Base-by-base conservation (phyloP, 2,888 invertebrate genomes). In the Drosophila melanosoma region DNA sequence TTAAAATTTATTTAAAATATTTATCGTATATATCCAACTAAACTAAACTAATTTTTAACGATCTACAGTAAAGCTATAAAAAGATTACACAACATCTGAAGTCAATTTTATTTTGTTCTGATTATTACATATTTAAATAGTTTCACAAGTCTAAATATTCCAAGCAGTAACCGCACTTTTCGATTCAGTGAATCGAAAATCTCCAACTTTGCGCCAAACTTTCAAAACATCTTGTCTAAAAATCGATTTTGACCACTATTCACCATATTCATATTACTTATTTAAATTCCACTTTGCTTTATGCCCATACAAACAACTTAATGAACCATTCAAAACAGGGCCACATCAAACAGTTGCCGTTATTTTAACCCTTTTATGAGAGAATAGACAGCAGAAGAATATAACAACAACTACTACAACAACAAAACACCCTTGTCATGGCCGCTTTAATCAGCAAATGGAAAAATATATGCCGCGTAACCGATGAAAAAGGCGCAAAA, bases 391-490 rank as follows among this genome's bases (percentile, higher is more conserved):
- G 52, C 36, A 38, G 38, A 42, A 56, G 40, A 36, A 26, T 35
- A 68, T 38, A 65, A 45, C 32, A 59, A 56, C 26, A 56, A 56
- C 40, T 59, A 53, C 33, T 33, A 17, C 32, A 15, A 35, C 32
- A 3, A 6, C 32, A 17, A 76, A 71, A 61, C 85, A 76, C 65
- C 85, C 87, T 74, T 81, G 81, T 81, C 79, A 74, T 67, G 76
- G 66, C 40, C 69, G 73, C 74, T 87, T 83, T 86, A 87, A 86
- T 86, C 85, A 86, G 83, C 85, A 86, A 86, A 86, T 86, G 85
- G 85, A 79, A 82, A 83, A 79, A 69, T 79, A 66, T 74, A 70
- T 70, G 73, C 76, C 64, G 63, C 57, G 74, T 69, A 79, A 76
- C 71, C 62, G 64, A 57, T 51, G 26, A 57, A 53, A 48, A 54